Conservation (phyloP, 1,140 invertebrate species). For the Tetramorium simillimum region DNA sequence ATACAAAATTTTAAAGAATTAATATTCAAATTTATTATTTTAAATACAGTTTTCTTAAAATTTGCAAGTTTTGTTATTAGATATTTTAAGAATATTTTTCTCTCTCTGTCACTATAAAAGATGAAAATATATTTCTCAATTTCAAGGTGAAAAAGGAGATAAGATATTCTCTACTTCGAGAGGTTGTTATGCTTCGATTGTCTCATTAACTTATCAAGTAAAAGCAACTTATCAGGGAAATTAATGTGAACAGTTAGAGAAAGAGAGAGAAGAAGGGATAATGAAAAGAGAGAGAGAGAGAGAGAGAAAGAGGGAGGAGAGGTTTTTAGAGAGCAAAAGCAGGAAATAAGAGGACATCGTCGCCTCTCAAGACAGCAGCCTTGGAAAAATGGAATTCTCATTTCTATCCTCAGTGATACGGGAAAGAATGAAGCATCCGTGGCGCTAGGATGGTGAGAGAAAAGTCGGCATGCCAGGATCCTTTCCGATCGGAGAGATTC, state of each 20-base stretch:
- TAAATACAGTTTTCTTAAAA: neutral
- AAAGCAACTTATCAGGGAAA: slow-evolving; percentile 28
- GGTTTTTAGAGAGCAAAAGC: slow-evolving; percentile 13
- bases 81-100: neutral
- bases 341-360: slow-evolving; percentile 23
- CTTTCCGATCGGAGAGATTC: slow-evolving; percentile 15
- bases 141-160: neutral
- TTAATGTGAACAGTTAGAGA: neutral
- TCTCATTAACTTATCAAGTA: slow-evolving; percentile 11
- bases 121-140: slow-evolving; percentile 13
- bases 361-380: neutral
- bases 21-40: neutral
- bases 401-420: slow-evolving; percentile 43
- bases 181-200: neutral
- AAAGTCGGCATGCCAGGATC: slow-evolving; percentile 18
- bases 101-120: neutral
- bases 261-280: neutral
- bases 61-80: neutral
- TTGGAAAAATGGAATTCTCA: slow-evolving; percentile 56
- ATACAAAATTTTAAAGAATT: neutral
- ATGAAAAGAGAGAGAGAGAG: neutral
- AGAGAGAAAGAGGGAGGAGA: neutral
- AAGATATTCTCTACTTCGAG: neutral
- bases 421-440: slow-evolving; percentile 37
- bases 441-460: neutral